Conservation (phyloP, 2,888 invertebrate species). For the Tipula confusa region DNA sequence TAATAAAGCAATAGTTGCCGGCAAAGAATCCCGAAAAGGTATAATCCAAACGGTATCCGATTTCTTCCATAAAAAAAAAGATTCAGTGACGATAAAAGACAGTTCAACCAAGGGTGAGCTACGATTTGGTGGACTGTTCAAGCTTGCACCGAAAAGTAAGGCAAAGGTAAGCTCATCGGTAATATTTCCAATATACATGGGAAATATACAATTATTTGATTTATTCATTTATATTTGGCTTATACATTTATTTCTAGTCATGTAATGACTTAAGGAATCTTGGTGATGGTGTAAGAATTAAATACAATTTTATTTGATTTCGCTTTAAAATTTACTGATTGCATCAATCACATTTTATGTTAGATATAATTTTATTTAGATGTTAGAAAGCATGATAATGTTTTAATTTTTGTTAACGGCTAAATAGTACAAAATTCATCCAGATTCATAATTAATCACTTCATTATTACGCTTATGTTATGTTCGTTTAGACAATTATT, state of each 20-base stretch:
- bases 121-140: slow-evolving; percentile 54
- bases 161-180: slow-evolving; percentile 54
- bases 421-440: not conserved
- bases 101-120: slow-evolving; percentile 61
- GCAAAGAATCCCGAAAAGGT: slow-evolving; percentile 67
- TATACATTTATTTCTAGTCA: slow-evolving; percentile 52
- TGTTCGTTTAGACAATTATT: not conserved
- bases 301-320: slow-evolving; percentile 32
- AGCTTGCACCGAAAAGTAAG: slow-evolving; percentile 58
- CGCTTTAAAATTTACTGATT: slow-evolving; percentile 33
- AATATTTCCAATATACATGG: not conserved
- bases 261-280: slow-evolving; percentile 55
- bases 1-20: not conserved
- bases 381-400: not conserved
- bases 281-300: slow-evolving; percentile 49
- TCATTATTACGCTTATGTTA: not conserved
- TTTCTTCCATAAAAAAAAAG: slow-evolving; percentile 71
- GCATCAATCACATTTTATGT: slow-evolving; percentile 35
- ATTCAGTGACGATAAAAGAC: slow-evolving; percentile 57
- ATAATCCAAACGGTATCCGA: slow-evolving; percentile 80
- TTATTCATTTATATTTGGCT: slow-evolving; percentile 31
- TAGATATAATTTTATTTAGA: slow-evolving; percentile 35
- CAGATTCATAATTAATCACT: not conserved
- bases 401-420: not conserved
- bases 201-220: not conserved